Conservation (phyloP, 2,888 invertebrate species). For the Galerucella pusilla region DNA sequence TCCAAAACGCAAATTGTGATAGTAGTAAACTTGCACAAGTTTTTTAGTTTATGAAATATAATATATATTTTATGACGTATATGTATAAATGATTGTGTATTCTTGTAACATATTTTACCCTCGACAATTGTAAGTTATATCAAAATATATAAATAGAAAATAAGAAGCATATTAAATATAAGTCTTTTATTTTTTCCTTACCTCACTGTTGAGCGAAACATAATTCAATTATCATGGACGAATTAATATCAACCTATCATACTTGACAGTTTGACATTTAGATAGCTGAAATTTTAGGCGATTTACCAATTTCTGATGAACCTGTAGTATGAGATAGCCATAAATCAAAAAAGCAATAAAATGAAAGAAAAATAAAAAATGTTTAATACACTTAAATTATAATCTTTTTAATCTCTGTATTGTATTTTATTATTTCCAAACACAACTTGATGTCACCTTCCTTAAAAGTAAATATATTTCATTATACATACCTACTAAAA, state of each 20-base stretch:
- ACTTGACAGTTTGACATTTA: too few relatives aligned
- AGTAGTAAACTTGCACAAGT: slow-evolving; percentile 61
- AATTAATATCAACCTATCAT: too few relatives aligned
- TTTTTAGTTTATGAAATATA: slow-evolving; percentile 58
- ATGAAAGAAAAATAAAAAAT: background rate
- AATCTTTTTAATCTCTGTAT: background rate
- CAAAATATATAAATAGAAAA: slow-evolving; percentile 42
- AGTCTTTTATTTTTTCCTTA: slow-evolving; percentile 21
- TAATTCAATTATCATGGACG: too few relatives aligned
- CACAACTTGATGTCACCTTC: background rate
- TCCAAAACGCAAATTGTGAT: slow-evolving; percentile 63
- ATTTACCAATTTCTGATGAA: too few relatives aligned
- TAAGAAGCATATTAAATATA: slow-evolving; percentile 35
- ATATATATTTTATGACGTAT: slow-evolving; percentile 62
- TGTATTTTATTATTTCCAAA: background rate
- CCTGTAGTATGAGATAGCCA: too few relatives aligned
- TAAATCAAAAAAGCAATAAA: background rate
- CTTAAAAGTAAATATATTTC: background rate
- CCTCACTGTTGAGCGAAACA: too few relatives aligned
- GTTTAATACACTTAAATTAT: background rate
- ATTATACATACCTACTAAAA: background rate
- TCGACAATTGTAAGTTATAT: slow-evolving; percentile 45
- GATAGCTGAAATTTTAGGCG: too few relatives aligned
- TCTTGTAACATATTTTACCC: slow-evolving; percentile 55
- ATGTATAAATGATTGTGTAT: slow-evolving; percentile 60